Conservation (phyloP, 1,140 invertebrate genomes). For the Drosophila busckii region DNA sequence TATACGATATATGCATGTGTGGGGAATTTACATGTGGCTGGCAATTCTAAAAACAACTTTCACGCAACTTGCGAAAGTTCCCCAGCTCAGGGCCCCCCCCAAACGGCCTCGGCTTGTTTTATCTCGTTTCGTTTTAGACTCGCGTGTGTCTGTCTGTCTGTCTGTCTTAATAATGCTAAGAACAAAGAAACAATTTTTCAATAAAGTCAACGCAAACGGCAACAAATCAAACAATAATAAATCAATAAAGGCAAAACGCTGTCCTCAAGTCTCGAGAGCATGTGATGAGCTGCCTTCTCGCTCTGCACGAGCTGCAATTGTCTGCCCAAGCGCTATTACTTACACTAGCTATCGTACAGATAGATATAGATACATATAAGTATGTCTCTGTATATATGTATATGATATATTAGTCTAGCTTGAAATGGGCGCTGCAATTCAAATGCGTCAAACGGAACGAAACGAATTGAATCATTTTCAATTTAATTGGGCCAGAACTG, state of each 20-base stretch:
- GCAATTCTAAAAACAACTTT: slow-evolving; percentile 62
- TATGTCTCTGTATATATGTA: slow-evolving; percentile 30
- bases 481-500: slow-evolving; percentile 39
- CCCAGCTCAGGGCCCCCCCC: no score
- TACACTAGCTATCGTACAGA: no score
- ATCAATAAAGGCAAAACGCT: slow-evolving; percentile 19
- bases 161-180: neutral
- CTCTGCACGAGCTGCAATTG: no score
- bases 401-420: neutral
- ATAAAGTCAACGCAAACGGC: neutral
- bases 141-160: no score
- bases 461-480: slow-evolving; percentile 36
- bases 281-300: no score
- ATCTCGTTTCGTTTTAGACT: neutral
- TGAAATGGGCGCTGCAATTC: slow-evolving; percentile 28
- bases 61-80: slow-evolving; percentile 43
- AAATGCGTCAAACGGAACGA: slow-evolving; percentile 57
- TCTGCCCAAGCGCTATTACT: no score
- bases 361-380: no score
- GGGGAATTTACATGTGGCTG: slow-evolving; percentile 37
- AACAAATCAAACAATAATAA: slow-evolving; percentile 26
- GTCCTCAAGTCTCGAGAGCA: no score
- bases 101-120: neutral
- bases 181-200: no score
- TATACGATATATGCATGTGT: slow-evolving; percentile 5